Base-by-base conservation (phyloP, 1,140 invertebrate species). In the Cyclargus thomasi region DNA sequence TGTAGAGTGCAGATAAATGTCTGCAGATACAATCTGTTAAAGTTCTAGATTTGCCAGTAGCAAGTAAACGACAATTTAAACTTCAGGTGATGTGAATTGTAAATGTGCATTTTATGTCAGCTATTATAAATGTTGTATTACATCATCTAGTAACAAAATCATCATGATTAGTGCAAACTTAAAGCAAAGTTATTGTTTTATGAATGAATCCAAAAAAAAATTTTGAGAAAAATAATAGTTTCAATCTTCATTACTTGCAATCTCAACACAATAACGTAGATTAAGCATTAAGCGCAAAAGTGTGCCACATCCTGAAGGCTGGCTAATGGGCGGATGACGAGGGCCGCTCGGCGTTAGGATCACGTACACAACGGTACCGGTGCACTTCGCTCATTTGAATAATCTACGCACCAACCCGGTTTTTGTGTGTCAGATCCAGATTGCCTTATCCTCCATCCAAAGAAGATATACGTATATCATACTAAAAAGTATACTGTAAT, bases 301-400 rank as follows among this genome's bases (percentile, higher is more conserved):
- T 81, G 73, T 85, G 83, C 70, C 77, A 83, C 74, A 79, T 86
- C 82, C 80, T 83, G 79, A 76, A 83, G 74, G 74, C 73, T 83
- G 74, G 74, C 72, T 85, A 82, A 84, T 83, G 75, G 78, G 73
- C 76, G 71, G 74, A 85, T 84, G 82, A 79, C 70, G 71, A 75
- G 70, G 73, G 73, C 76, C 75, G 75, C 74, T 78, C 76, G 79
- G 72, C 75, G 80, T 70, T 77, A 82, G 79, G 74, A 83, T 81
- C 84, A 86, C 86, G 81, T 86, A 82, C 76, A 22, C 76, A 86
- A 88, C 86, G 83, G 84, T 84, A 84, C 71, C 62, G 63, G 78
- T 80, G 77, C 74, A 81, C 72, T 74, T 63, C 63, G 68, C 74
- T 81, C 73, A 83, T 86, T 86, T 83, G 76, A 85, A 86, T 86